Conservation (phyloP, 2,797 vertebrate genomes). For the Pseudocheirus occidentalis region DNA sequence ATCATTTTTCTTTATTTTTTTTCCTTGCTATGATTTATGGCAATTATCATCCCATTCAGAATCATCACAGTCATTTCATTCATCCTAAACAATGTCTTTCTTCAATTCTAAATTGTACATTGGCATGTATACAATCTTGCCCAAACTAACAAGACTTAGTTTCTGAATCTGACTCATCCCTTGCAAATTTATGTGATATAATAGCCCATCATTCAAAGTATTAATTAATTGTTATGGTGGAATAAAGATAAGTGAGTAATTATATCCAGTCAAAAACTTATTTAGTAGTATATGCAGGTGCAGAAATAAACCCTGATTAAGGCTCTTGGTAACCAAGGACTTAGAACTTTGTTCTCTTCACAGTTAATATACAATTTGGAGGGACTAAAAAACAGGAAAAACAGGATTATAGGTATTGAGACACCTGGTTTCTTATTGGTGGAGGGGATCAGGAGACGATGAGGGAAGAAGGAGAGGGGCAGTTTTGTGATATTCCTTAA, state of each 20-base stretch:
- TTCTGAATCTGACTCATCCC: neutral
- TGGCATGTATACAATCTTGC: constrained; percentile 4
- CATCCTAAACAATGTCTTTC: constrained; percentile 15
- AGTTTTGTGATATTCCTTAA: neutral
- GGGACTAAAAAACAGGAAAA: neutral
- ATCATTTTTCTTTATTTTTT: constrained; percentile 37
- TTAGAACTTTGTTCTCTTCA: neutral
- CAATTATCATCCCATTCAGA: neutral
- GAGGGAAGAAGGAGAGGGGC: neutral
- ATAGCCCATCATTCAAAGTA: neutral
- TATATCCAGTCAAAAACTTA: neutral
- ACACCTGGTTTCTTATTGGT: neutral
- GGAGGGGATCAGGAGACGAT: neutral
- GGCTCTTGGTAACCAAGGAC: neutral
- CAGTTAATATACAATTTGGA: neutral
- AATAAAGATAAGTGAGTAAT: neutral
- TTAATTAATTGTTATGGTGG: neutral
- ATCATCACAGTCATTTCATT: neutral
- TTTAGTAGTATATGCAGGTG: neutral
- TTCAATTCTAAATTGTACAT: neutral
- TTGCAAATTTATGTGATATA: neutral
- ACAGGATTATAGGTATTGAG: neutral
- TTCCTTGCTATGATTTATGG: constrained; percentile 1
- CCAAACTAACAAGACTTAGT: constrained; percentile 37
- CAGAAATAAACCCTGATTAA: neutral